Evolutionary conservation across 2,113 vertebrate genomes (phyloP).

Genomic region (Solea senegalensis): DNA sequence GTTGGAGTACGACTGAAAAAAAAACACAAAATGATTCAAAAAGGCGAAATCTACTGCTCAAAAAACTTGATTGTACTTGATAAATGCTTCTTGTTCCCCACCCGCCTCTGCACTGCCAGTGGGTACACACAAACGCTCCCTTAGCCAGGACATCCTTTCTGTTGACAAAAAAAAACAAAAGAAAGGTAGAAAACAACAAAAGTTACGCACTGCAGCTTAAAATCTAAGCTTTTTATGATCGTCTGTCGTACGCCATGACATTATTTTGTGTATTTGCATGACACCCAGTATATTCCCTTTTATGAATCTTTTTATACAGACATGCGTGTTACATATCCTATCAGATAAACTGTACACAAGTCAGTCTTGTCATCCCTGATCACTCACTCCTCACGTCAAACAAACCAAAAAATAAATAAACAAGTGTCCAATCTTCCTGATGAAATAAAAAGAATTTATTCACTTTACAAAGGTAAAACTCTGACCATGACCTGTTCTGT

Average conservation of each 20-base stretch:
- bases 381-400: neutral
- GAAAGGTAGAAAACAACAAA: too few relatives aligned
- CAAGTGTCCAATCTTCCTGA: conserved; percentile 56
- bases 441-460: conserved; percentile 91
- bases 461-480: conserved; percentile 91
- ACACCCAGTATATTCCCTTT: neutral
- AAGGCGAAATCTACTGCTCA: too few relatives aligned
- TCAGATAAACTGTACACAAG: conserved; percentile 22
- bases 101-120: too few relatives aligned
- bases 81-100: too few relatives aligned
- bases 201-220: too few relatives aligned
- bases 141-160: too few relatives aligned
- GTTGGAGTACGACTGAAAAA: too few relatives aligned
- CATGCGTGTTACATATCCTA: neutral
- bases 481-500: conserved; percentile 83
- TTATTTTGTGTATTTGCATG: conserved; percentile 53
- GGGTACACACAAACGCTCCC: too few relatives aligned
- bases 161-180: too few relatives aligned
- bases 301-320: conserved; percentile 26
- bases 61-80: too few relatives aligned
- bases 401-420: conserved; percentile 22
- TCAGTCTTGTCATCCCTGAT: neutral
- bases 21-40: too few relatives aligned
- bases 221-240: neutral
- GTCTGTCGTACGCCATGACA: conserved; percentile 2